Conservation (phyloP, 2,888 invertebrate species). For the Hylaea fasciaria region DNA sequence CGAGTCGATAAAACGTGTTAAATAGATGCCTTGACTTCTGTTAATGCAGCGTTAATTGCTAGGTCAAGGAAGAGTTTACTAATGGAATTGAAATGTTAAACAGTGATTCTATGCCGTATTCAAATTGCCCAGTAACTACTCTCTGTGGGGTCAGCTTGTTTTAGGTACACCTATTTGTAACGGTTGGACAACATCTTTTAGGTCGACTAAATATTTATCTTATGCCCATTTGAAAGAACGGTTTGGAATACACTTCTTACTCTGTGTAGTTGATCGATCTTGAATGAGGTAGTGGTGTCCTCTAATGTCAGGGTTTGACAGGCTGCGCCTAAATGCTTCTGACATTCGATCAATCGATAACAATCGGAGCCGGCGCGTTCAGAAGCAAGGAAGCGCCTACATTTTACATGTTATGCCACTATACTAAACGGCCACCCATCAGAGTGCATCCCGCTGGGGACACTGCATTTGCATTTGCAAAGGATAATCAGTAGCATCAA, state of each 20-base stretch:
- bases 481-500: no score
- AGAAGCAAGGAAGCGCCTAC: no score
- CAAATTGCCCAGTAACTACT: conserved; percentile 44
- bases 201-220: conserved; percentile 47
- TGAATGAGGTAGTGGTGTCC: no score
- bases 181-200: conserved; percentile 58
- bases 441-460: no score
- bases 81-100: conserved; percentile 49
- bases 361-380: no score
- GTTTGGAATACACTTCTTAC: conserved; percentile 1
- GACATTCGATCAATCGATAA: no score
- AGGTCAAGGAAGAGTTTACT: conserved; percentile 56
- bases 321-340: no score
- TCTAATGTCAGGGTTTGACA: no score
- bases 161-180: conserved; percentile 50
- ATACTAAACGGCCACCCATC: no score
- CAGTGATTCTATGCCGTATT: conserved; percentile 27
- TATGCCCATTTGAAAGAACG: conserved; percentile 44
- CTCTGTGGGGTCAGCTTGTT: conserved; percentile 55
- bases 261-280: no score
- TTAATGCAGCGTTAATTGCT: conserved; percentile 47
- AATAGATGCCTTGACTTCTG: conserved; percentile 45
- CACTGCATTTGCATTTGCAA: no score
- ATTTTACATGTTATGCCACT: no score
- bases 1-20: conserved; percentile 48